phyloP scores from a whole-genome alignment of 2,113 vertebrate species.

The Neoarius graeffei region DNA sequence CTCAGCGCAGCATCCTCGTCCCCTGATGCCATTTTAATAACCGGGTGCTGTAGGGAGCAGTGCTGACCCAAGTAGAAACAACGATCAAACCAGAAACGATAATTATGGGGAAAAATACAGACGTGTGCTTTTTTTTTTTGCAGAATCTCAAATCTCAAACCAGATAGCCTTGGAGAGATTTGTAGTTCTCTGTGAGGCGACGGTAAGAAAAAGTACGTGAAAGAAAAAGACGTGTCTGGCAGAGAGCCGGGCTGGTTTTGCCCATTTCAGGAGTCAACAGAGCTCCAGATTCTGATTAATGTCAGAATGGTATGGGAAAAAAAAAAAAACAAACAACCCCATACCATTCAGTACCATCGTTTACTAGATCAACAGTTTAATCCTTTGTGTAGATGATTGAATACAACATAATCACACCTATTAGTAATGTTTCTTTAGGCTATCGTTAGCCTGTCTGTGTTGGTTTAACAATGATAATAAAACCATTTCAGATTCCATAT shows the following conservation, averaged over 20 bases:
- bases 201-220: not conserved
- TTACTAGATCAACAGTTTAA: not conserved
- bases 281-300: not conserved
- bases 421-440: not conserved
- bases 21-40: constrained; percentile 24
- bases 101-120: constrained; percentile 22
- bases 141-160: not conserved
- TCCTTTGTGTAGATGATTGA: not conserved
- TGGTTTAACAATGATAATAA: not conserved
- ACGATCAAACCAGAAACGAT: not conserved
- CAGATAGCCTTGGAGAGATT: not conserved
- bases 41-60: not conserved
- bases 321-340: not conserved
- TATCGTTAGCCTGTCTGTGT: not conserved
- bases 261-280: not conserved
- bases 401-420: not conserved
- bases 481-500: not conserved
- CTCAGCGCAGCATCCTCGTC: not conserved
- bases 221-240: not conserved
- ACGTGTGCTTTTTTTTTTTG: not conserved
- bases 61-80: constrained; percentile 21
- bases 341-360: not conserved
- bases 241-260: not conserved
- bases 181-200: not conserved
- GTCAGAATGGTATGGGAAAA: not conserved